A percentile compares a stretch with the other conserved stretches of the same genome.
Conservation (phyloP, 2,888 invertebrate species). For the Cephus runcator region DNA sequence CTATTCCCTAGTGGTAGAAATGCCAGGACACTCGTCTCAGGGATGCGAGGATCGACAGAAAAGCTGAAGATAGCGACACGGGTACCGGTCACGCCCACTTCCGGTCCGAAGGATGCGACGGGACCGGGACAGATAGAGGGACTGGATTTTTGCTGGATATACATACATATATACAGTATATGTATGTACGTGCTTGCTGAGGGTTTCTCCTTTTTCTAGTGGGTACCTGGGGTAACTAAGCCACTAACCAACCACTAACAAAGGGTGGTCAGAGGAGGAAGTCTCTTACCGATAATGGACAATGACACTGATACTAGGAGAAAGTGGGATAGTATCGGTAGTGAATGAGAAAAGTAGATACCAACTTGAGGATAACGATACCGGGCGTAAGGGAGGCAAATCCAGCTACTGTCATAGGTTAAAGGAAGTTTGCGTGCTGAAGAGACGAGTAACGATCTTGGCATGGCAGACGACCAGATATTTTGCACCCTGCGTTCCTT, state of each 20-base stretch:
- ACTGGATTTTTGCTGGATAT: not conserved
- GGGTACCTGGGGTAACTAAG: not conserved
- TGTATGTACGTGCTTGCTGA: not conserved
- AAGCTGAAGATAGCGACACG: constrained; percentile 43
- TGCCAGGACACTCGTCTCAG: not conserved
- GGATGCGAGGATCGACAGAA: constrained; percentile 17
- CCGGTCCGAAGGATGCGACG: constrained; percentile 46
- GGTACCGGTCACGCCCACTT: constrained; percentile 54
- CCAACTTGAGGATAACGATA: not conserved
- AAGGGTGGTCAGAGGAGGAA: not conserved
- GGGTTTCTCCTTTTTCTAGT: not conserved
- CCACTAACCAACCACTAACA: not conserved
- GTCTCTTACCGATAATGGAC: not conserved
- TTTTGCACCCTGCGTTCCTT: not conserved
- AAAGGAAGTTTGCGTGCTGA: not conserved
- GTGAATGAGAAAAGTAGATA: not conserved
- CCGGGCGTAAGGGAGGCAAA: not conserved
- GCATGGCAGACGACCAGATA: not conserved
- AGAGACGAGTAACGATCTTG: not conserved
- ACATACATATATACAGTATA: not conserved
- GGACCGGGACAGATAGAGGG: constrained; percentile 38
- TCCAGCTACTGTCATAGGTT: not conserved
- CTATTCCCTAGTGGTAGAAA: not conserved
- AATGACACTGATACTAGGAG: not conserved
- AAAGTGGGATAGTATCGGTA: not conserved